A percentile compares a stretch with the other conserved stretches of the same genome.
Conservation (phyloP, 2,113 vertebrate genomes). For the Oreotragus oreotragus region DNA sequence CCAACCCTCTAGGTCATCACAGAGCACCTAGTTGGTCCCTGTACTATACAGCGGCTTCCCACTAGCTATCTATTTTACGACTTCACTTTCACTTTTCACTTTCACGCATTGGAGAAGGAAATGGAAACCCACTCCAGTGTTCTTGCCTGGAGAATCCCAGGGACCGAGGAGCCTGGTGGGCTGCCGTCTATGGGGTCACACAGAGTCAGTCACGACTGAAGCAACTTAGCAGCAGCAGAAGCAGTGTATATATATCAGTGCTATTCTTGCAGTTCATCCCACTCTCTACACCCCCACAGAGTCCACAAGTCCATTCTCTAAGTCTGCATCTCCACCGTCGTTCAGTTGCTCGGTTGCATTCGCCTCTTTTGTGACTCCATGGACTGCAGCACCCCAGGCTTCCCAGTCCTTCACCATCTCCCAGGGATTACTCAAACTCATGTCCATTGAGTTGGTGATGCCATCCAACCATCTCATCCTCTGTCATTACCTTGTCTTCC, state of each 20-base stretch:
- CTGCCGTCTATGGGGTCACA: too few species aligned
- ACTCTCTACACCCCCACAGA: background rate
- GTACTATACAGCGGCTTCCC: background rate
- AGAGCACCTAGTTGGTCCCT: background rate
- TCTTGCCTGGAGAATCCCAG: too few species aligned
- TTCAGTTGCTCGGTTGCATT: background rate
- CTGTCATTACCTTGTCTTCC: background rate
- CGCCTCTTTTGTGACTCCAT: background rate
- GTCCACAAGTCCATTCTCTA: background rate
- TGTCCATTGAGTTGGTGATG: background rate
- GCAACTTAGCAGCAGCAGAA: too few species aligned
- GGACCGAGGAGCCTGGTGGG: too few species aligned
- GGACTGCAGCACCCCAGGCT: background rate
- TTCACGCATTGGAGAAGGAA: too few species aligned
- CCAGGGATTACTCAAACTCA: background rate
- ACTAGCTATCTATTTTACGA: background rate
- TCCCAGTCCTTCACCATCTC: background rate
- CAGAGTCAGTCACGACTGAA: too few species aligned
- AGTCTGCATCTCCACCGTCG: rapidly evolving
- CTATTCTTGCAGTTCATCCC: background rate
- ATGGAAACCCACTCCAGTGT: too few species aligned
- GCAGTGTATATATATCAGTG: background rate
- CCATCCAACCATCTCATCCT: background rate
- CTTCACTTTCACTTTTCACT: too few species aligned
- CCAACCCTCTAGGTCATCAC: background rate